Conservation (phyloP, 2,888 invertebrate species). For the Endomychus coccineus region DNA sequence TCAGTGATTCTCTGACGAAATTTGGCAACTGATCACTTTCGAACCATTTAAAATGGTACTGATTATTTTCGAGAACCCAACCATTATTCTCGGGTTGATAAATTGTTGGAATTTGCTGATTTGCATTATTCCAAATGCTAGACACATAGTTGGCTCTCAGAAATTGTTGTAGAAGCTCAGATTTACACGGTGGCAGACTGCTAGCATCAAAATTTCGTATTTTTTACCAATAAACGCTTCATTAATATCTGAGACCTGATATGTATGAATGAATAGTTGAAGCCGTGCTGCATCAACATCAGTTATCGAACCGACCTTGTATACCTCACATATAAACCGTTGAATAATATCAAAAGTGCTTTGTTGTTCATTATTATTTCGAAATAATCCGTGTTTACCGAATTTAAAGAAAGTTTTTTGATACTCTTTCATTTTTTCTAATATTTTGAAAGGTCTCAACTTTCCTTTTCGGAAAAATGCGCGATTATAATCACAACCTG, state of each 20-base stretch:
- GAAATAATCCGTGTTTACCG: constrained; percentile 1
- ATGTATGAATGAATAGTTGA: constrained; percentile 12
- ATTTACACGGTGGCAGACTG: constrained; percentile 14
- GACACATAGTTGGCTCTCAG: constrained; percentile 11
- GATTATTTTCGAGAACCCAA: constrained; percentile 9
- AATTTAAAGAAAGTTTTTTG: constrained; percentile 5
- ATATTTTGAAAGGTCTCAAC: constrained; percentile 4
- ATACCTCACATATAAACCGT: constrained; percentile 11
- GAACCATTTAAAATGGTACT: constrained; percentile 11
- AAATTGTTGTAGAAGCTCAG: constrained; percentile 21
- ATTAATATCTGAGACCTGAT: constrained; percentile 10
- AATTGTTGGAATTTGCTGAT: constrained; percentile 7
- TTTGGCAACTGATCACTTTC: constrained; percentile 11
- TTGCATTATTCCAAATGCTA: constrained; percentile 7
- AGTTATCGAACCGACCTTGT: constrained; percentile 10
- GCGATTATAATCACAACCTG: constrained; percentile 5
- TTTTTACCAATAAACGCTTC: constrained; percentile 13
- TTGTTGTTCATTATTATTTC: constrained; percentile 10
- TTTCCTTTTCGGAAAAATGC: constrained; percentile 10
- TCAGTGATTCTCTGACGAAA: constrained; percentile 2
- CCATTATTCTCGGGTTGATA: constrained; percentile 10
- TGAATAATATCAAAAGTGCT: constrained; percentile 6
- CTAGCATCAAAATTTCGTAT: constrained; percentile 12
- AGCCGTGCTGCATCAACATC: constrained; percentile 14
- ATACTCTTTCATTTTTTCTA: constrained; percentile 2